Conservation (phyloP, 1,140 invertebrate species). For the Adelges cooleyi region DNA sequence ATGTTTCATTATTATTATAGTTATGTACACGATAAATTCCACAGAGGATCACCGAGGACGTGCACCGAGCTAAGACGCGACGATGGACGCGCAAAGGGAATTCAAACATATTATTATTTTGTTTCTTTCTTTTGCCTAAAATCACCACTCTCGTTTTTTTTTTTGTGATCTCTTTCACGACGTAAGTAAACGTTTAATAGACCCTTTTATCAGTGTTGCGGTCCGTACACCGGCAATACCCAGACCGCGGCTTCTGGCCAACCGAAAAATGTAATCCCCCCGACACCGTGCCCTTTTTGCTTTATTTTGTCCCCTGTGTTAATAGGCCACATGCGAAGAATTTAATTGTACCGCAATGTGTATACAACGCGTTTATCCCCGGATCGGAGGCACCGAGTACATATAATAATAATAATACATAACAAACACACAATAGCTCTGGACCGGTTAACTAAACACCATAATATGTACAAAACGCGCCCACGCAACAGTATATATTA, state of each 20-base stretch:
- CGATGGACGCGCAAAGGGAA: neutral
- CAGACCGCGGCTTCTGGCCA: neutral
- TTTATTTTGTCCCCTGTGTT: no score
- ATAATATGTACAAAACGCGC: no score
- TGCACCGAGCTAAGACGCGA: neutral
- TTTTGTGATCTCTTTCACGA: neutral
- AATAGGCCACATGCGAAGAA: constrained; percentile 22
- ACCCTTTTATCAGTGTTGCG: constrained; percentile 7
- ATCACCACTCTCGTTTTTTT: constrained; percentile 3
- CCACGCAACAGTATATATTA: neutral
- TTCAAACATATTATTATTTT: no score
- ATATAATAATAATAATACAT: neutral
- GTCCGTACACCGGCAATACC: neutral
- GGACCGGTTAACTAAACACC: no score
- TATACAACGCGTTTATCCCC: neutral
- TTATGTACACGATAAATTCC: constrained; percentile 32
- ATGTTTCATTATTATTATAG: constrained; percentile 27
- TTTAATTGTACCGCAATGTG: neutral
- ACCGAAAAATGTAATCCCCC: constrained; percentile 21
- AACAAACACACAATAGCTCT: no score
- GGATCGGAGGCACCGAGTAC: neutral
- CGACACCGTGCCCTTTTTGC: no score
- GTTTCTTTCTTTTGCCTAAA: constrained; percentile 16
- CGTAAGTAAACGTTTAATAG: constrained; percentile 16
- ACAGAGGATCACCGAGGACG: constrained; percentile 28